A percentile compares a stretch with the other conserved stretches of the same genome.
Evolutionary conservation across 2,888 invertebrate genomes (phyloP).

Genomic region (Gymnocheta viridis): DNA sequence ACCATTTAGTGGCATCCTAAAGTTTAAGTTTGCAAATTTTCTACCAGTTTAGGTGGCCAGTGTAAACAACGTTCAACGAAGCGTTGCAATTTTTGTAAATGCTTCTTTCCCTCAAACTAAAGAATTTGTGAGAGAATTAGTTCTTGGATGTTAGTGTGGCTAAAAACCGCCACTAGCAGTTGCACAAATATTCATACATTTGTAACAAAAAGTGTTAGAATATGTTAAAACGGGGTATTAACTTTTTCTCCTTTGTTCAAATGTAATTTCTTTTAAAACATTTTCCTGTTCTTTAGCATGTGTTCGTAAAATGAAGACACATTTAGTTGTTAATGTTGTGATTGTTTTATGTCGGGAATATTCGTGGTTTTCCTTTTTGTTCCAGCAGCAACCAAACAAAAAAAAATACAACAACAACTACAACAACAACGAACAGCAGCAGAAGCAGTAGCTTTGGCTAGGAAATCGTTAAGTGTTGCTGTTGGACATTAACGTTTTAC

Average conservation of each 20-base stretch:
- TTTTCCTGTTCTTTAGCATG: neutral
- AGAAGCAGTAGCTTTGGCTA: neutral
- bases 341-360: conserved; percentile 58
- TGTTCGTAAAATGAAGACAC: neutral
- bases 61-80: conserved; percentile 60
- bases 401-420: neutral
- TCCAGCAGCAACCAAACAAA: conserved; percentile 1
- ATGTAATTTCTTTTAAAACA: conserved; percentile 10
- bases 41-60: conserved; percentile 48
- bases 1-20: conserved; percentile 52
- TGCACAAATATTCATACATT: neutral
- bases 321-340: conserved; percentile 28
- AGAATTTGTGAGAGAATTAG: conserved; percentile 75
- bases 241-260: conserved; percentile 2
- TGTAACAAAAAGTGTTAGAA: conserved; percentile 61
- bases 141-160: conserved; percentile 71
- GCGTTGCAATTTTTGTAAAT: conserved; percentile 49
- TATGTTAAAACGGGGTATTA: conserved; percentile 35
- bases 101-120: conserved; percentile 39
- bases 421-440: neutral
- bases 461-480: conserved; percentile 45
- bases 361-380: conserved; percentile 60
- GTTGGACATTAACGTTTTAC: neutral
- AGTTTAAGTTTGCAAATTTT: conserved; percentile 58
- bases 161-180: neutral